Evolutionary conservation across 2,113 vertebrate species (phyloP).

Genomic region (Anser brachyrhynchus): DNA sequence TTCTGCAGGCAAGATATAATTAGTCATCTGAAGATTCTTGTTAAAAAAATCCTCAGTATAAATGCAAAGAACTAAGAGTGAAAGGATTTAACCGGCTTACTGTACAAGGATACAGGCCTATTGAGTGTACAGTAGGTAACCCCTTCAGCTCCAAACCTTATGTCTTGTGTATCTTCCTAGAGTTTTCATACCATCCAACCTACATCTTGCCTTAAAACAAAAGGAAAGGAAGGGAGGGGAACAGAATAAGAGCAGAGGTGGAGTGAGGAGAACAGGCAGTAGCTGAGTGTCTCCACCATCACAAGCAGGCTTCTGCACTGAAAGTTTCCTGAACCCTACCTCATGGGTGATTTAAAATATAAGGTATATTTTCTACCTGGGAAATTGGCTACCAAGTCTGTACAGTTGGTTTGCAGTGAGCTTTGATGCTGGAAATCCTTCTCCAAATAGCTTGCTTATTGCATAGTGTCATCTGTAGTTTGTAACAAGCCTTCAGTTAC

Average conservation of each 20-base stretch:
- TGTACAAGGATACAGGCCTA: background rate
- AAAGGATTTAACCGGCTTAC: conserved; percentile 39
- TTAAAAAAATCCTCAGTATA: conserved; percentile 23
- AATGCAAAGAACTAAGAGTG: conserved; percentile 38
- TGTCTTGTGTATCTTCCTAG: background rate
- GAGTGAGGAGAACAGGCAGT: background rate
- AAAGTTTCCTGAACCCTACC: background rate
- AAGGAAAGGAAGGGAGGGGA: background rate
- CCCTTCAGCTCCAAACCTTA: background rate
- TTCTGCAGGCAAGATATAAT: conserved; percentile 44
- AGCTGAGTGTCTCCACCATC: background rate
- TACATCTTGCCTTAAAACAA: background rate
- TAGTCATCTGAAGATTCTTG: conserved; percentile 32
- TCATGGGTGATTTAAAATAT: background rate
- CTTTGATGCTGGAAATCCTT: background rate
- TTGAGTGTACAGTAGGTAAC: conserved; percentile 7
- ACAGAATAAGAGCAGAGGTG: background rate
- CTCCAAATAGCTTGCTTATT: background rate
- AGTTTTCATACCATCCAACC: background rate
- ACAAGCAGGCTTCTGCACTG: background rate
- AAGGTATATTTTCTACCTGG: background rate
- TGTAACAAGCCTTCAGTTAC: background rate
- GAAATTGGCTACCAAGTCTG: background rate
- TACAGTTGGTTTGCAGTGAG: background rate
- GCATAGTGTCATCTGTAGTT: background rate